Base-by-base conservation (phyloP, 2,797 vertebrate genomes). In the Coreius guichenoti region DNA sequence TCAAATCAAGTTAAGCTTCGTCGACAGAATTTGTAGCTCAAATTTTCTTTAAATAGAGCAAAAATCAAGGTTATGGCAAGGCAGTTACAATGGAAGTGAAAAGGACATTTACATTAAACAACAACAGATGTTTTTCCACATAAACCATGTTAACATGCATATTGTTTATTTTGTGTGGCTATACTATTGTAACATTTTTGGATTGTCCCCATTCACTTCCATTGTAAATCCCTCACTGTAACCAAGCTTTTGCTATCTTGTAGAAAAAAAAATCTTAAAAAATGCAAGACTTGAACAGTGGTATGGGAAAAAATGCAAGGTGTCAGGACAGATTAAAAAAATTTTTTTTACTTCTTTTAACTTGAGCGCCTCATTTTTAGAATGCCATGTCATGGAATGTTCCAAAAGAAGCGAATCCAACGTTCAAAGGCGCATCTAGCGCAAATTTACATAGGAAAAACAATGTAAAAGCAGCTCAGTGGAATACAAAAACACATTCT, bases 1-100 rank as follows among this genome's bases (percentile, higher is more conserved):
- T 81, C 61, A 81, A 36, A 33, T 36, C 4, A 69, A 69, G 78
- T 36, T 16, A 67, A 68, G 29, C 7, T 80, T 49, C 33, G 63
- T 36, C 2, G 79, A 51, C 63, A 49, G 61, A 80, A 80, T 33
- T 39, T 68, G 45, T 9, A 7, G 26, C 6, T 31, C 29, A 33
- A 54, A 16, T 51, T 33, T 23, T 75, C 9, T 12, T 51, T 51
- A 8, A 51, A 54, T 23, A 75, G 11, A 75, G 47, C 11, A 49
- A 54, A 74, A 49, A 33, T 49, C 8, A 23, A 21, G 47, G 1
- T 75, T 75, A 51, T 13, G 19, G 47, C 5, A 16, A 74, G 17
- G 26, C 72, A 31, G 17, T 51, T 51, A 13, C 26, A 74, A 51
- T 5, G 26, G 13, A 74, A 47, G n/a, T 47, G n/a, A 72, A 47